Percentiles rank a stretch among this genome's conserved stretches.
Conservation (phyloP, 2,888 invertebrate genomes). For the Glyphotaelius pellucidus region DNA sequence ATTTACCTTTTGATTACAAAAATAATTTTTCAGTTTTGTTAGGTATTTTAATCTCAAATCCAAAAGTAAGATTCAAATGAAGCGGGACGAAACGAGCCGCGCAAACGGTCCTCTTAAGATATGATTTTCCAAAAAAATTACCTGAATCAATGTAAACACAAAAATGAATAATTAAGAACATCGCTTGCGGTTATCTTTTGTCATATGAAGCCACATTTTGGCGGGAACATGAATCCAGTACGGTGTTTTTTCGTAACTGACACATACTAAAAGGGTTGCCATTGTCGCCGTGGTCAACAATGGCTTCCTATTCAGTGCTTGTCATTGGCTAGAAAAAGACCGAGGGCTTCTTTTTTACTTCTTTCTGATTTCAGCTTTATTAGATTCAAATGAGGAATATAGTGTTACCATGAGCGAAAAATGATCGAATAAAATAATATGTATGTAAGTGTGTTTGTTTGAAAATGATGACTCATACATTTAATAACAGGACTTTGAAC, state of each 20-base stretch:
- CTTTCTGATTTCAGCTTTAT: background rate
- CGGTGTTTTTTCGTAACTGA: background rate
- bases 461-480: background rate
- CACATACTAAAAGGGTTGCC: background rate
- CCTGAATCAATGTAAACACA: background rate
- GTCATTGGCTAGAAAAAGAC: background rate
- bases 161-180: background rate
- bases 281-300: background rate
- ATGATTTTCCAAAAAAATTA: background rate
- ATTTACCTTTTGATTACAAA: too few relatives aligned
- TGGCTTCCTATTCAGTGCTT: background rate
- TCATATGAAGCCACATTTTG: background rate
- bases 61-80: too few relatives aligned
- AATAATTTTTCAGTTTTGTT: too few relatives aligned
- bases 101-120: too few relatives aligned
- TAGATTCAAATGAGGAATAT: background rate
- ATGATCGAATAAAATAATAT: background rate
- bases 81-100: too few relatives aligned
- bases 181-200: background rate
- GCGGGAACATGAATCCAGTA: background rate
- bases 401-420: background rate
- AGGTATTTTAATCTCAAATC: too few relatives aligned
- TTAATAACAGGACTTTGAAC: too few relatives aligned
- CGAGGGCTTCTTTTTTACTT: background rate
- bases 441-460: background rate